Percentiles rank a stretch among this genome's conserved stretches.
Conservation (phyloP, 1,140 invertebrate species). For the Heliconius congener region DNA sequence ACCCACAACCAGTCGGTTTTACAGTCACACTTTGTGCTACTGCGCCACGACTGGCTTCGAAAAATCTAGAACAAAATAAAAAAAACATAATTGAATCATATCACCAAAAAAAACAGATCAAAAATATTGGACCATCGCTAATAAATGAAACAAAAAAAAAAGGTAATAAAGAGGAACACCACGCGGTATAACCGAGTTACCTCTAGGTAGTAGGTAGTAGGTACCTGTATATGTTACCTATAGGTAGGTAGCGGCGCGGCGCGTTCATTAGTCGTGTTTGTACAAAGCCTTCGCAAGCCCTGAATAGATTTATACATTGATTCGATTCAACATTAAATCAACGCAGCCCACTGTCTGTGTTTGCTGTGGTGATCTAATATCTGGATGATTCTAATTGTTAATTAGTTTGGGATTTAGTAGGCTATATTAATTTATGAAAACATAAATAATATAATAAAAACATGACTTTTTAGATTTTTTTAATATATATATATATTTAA, state of each 20-base stretch:
- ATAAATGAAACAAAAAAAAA: conserved; percentile 39
- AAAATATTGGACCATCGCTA: conserved; percentile 20
- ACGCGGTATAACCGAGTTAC: conserved; percentile 61
- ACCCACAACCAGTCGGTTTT: too few species aligned
- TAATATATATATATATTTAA: too few species aligned
- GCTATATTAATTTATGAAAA: neutral
- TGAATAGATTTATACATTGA: conserved; percentile 64
- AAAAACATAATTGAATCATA: neutral
- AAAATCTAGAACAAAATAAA: neutral
- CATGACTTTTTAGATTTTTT: too few species aligned
- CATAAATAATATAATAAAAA: too few species aligned
- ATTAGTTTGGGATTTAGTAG: neutral
- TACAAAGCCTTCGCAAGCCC: conserved; percentile 58
- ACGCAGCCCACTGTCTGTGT: conserved; percentile 56
- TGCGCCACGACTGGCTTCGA: too few species aligned
- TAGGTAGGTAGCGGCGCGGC: conserved; percentile 37
- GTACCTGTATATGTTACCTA: too few species aligned
- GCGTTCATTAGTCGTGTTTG: conserved; percentile 71
- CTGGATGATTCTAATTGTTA: too few species aligned
- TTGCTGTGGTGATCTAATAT: conserved; percentile 22
- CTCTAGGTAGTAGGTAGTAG: conserved; percentile 26
- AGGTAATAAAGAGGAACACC: conserved; percentile 50
- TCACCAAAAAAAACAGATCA: neutral
- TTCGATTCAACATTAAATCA: conserved; percentile 53
- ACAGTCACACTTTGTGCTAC: too few species aligned